Evolutionary conservation across 2,113 vertebrate genomes (phyloP).

Genomic region (Sterna hirundo): DNA sequence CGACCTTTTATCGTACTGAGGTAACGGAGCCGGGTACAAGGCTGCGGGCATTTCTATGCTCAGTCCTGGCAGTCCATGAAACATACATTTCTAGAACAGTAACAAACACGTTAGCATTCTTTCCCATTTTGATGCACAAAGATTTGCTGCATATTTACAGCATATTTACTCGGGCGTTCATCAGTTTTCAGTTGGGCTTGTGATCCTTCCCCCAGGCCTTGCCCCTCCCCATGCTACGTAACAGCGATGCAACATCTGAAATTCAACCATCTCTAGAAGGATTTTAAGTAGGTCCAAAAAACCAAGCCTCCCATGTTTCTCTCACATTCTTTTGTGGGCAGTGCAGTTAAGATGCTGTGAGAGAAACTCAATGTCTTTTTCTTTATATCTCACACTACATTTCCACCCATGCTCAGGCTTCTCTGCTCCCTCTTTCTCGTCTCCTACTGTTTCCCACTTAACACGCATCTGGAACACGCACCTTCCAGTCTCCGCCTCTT

Average conservation of each 20-base stretch:
- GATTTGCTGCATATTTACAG: background rate
- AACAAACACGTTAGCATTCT: background rate
- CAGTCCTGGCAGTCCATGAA: conserved; percentile 90
- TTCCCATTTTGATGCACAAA: background rate
- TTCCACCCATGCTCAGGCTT: accelerated
- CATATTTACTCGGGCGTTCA: background rate
- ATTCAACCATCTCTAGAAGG: background rate
- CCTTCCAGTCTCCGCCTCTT: background rate
- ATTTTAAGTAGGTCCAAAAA: background rate
- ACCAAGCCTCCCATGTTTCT: background rate
- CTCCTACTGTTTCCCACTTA: background rate
- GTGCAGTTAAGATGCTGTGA: background rate
- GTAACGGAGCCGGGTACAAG: conserved; percentile 88
- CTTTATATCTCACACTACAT: background rate
- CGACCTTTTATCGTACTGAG: conserved; percentile 86
- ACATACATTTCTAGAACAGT: conserved; percentile 87
- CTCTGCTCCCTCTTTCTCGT: background rate
- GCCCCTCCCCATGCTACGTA: accelerated
- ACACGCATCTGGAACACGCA: background rate
- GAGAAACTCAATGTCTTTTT: background rate
- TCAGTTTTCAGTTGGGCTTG: background rate
- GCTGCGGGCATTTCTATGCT: conserved; percentile 85
- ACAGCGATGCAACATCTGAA: background rate
- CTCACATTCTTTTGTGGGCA: background rate
- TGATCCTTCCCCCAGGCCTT: background rate